Percentiles rank a stretch among this genome's conserved stretches.
phyloP scores from a whole-genome alignment of 2,888 invertebrate species.

The Hofmannophila pseudospretella region DNA sequence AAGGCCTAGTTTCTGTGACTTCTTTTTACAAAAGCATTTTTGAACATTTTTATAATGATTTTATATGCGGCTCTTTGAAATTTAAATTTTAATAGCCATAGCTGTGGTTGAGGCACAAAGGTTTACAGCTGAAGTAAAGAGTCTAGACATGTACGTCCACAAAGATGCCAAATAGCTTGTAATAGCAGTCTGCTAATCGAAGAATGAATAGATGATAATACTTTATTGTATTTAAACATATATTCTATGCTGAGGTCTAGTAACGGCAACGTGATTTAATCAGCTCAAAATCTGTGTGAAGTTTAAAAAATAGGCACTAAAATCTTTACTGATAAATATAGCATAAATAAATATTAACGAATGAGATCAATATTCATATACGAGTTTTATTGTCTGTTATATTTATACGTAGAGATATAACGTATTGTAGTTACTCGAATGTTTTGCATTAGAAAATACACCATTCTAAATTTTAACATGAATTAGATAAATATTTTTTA shows the following conservation, averaged over 20 bases:
- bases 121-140: slow-evolving; percentile 33
- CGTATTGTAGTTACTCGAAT: slow-evolving; percentile 41
- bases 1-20: slow-evolving; percentile 65
- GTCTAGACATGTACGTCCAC: slow-evolving; percentile 65
- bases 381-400: slow-evolving; percentile 34
- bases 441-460: slow-evolving; percentile 41
- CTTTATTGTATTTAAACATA: slow-evolving; percentile 34
- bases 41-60: slow-evolving; percentile 36
- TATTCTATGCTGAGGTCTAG: slow-evolving; percentile 31
- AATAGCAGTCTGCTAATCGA: slow-evolving; percentile 45
- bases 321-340: slow-evolving; percentile 53
- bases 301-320: slow-evolving; percentile 30
- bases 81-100: slow-evolving; percentile 4
- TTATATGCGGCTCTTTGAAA: slow-evolving; percentile 18
- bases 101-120: slow-evolving; percentile 40
- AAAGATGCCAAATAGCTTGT: slow-evolving; percentile 74
- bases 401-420: slow-evolving; percentile 46
- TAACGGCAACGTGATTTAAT: slow-evolving; percentile 29
- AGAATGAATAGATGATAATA: slow-evolving; percentile 28
- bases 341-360: slow-evolving; percentile 29
- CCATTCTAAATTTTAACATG: slow-evolving; percentile 57
- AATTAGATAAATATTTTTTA: slow-evolving; percentile 59
- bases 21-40: slow-evolving; percentile 40
- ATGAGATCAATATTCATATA: no score
- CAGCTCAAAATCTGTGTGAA: slow-evolving; percentile 52